A percentile compares a stretch with the other conserved stretches of the same genome.
Conservation (phyloP, 2,888 invertebrate genomes). For the Odontocerum albicorne region DNA sequence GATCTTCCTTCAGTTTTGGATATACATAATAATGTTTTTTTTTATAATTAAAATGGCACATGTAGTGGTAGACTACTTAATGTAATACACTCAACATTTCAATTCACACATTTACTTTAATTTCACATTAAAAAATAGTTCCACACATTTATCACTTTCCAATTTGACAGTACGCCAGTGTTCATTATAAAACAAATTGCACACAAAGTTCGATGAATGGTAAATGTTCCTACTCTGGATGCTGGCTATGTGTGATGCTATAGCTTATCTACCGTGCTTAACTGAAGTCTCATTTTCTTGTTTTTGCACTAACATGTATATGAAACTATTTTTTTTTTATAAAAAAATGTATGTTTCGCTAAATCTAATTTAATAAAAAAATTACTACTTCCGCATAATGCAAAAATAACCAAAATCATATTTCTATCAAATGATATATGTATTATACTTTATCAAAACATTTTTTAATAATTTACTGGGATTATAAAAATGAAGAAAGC, state of each 20-base stretch:
- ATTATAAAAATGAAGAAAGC: too few species aligned
- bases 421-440: too few species aligned
- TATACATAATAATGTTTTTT: conserved; percentile 9
- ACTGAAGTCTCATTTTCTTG: too few species aligned
- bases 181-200: conserved; percentile 1
- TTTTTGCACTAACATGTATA: too few species aligned
- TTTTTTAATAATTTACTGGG: too few species aligned
- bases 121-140: conserved; percentile 17
- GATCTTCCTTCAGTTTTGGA: conserved; percentile 7
- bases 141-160: conserved; percentile 5
- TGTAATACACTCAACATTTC: neutral
- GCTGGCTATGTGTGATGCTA: neutral
- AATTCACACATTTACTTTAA: neutral
- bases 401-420: too few species aligned
- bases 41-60: conserved; percentile 36
- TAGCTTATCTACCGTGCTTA: neutral
- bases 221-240: neutral
- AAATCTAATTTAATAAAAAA: too few species aligned
- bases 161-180: conserved; percentile 8
- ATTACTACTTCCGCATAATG: too few species aligned
- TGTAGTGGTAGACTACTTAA: conserved; percentile 35
- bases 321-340: too few species aligned
- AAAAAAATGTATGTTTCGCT: too few species aligned
- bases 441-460: too few species aligned
- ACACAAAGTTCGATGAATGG: neutral